Percentiles rank a stretch among this genome's conserved stretches.
These are phyloP conservation scores for Phasianus colchicus DNA, from an alignment of 2,113 vertebrate species.

Conservation along the genomic window DNA sequence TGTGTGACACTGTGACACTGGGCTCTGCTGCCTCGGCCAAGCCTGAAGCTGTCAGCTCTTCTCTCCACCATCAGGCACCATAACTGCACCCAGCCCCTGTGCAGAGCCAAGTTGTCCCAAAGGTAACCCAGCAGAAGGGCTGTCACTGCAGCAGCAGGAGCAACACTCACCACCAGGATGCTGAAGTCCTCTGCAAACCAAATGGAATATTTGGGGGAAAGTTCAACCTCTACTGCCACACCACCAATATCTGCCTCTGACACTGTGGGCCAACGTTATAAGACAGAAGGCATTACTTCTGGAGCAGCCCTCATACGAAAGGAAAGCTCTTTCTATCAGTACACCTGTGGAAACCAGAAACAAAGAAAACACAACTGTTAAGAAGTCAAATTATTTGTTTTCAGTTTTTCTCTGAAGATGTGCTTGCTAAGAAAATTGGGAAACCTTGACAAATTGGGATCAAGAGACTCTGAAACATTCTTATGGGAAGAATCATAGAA, in stretches of 20 bases:
- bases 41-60: not conserved
- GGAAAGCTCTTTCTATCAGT: not conserved
- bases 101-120: not conserved
- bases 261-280: too few species aligned
- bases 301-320: not conserved
- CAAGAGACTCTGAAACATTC: not conserved
- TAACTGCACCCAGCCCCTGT: not conserved
- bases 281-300: too few species aligned
- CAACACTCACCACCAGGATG: not conserved
- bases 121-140: not conserved
- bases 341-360: not conserved
- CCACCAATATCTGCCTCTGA: too few species aligned
- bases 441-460: not conserved
- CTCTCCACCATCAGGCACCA: not conserved
- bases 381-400: not conserved
- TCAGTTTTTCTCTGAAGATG: not conserved
- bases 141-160: not conserved
- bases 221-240: too few species aligned
- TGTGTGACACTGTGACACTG: not conserved
- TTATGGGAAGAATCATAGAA: not conserved
- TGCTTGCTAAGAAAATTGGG: not conserved
- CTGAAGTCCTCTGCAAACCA: not conserved
- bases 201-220: too few species aligned
- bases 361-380: not conserved
- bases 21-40: conserved; percentile 14